A percentile compares a stretch with the other conserved stretches of the same genome.
Evolutionary conservation across 1,140 invertebrate species (phyloP).

Genomic region (Acromyrmex charruanus): DNA sequence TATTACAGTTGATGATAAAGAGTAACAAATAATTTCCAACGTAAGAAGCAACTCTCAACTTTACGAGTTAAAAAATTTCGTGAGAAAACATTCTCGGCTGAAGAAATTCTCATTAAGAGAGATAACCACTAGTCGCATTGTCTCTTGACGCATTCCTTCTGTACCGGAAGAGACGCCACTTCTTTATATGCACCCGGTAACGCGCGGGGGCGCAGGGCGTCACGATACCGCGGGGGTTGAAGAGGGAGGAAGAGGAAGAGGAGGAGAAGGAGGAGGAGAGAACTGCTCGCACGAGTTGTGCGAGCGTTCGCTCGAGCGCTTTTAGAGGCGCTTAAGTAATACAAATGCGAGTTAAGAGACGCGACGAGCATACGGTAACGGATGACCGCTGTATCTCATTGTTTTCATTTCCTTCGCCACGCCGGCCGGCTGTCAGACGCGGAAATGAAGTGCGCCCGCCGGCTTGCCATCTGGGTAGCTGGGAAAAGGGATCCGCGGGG

Average conservation of each 20-base stretch:
- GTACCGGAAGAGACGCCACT: constrained; percentile 44
- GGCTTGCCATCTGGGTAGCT: constrained; percentile 69
- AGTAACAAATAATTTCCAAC: not conserved
- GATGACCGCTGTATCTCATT: constrained; percentile 86
- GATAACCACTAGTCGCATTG: constrained; percentile 23
- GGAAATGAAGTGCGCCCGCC: constrained; percentile 80
- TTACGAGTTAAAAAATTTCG: not conserved
- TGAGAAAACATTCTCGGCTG: not conserved
- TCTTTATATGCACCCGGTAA: constrained; percentile 57
- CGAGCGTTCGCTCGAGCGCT: constrained; percentile 67
- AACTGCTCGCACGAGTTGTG: not conserved
- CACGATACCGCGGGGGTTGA: not conserved
- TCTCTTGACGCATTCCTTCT: constrained; percentile 11
- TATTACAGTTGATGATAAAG: not conserved
- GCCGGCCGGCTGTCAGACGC: constrained; percentile 83
- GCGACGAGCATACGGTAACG: constrained; percentile 80
- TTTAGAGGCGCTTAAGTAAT: constrained; percentile 83
- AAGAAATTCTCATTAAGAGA: constrained; percentile 36
- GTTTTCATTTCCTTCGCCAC: constrained; percentile 85
- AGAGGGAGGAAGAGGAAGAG: no score
- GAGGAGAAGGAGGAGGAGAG: not conserved
- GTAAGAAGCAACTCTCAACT: not conserved
- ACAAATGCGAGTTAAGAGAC: constrained; percentile 84
- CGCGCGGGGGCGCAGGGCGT: not conserved
- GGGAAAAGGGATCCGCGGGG: constrained; percentile 53